These are phyloP conservation scores for Chirona hameri DNA, from an alignment of 2,888 invertebrate genomes.

Conservation along the genomic window DNA sequence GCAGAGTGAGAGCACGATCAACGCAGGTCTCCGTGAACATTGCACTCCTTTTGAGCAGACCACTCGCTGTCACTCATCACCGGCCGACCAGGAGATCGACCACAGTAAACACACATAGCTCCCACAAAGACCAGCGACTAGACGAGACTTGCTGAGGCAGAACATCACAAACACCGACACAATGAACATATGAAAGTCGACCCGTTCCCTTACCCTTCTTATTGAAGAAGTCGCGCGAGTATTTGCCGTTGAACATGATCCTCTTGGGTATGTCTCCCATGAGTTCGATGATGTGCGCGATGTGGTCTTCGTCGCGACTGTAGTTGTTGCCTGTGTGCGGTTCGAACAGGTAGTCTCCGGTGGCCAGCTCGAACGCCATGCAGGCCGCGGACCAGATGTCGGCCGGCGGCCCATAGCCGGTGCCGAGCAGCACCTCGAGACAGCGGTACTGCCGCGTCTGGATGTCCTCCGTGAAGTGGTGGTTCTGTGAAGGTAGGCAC, in stretches of 20 bases:
- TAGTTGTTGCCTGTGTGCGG: conserved; percentile 95
- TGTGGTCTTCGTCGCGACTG: conserved; percentile 95
- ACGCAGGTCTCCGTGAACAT: too few relatives aligned
- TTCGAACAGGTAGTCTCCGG: conserved; percentile 98
- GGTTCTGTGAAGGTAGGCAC: conserved; percentile 53
- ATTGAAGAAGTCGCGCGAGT: conserved; percentile 91
- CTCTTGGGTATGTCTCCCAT: conserved; percentile 91
- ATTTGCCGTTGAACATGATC: conserved; percentile 87
- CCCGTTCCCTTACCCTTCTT: conserved; percentile 64
- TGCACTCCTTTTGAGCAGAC: too few relatives aligned
- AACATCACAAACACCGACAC: too few relatives aligned
- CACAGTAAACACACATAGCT: too few relatives aligned
- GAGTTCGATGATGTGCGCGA: conserved; percentile 98
- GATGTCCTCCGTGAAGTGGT: conserved; percentile 98
- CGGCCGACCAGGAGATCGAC: too few relatives aligned
- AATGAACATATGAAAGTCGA: too few relatives aligned
- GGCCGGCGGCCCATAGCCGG: conserved; percentile 94
- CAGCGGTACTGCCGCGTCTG: conserved; percentile 89
- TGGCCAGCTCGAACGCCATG: conserved; percentile 99
- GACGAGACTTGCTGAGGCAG: too few relatives aligned
- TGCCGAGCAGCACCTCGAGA: conserved; percentile 91
- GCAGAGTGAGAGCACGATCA: too few relatives aligned
- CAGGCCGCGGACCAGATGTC: conserved; percentile 99
- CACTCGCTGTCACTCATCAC: too few relatives aligned
- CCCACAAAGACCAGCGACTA: too few relatives aligned